Base-by-base conservation (phyloP, 2,888 invertebrate genomes). In the Drosophila nr. medialis region DNA sequence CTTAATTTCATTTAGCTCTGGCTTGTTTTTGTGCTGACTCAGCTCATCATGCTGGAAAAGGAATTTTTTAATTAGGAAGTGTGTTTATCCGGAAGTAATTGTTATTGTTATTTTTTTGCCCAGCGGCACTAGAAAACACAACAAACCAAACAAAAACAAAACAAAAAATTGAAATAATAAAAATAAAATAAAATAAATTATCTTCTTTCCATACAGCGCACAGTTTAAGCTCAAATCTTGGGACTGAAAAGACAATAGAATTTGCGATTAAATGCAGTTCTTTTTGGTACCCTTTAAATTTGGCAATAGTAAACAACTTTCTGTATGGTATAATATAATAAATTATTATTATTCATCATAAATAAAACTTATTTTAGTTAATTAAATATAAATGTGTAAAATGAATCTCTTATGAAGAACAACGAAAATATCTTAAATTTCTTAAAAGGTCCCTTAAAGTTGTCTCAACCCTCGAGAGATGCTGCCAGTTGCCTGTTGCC, bases 21-120 rank as follows among this genome's bases (percentile, higher is more conserved):
- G 51, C 70, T 86, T 78, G 77, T 80, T 86, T 84, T 80, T 66
- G 53, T 62, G 56, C 71, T 73, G 68, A 60, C 53, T 74, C 58
- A 70, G 72, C 68, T 74, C 83, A 75, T 75, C 73, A 72, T 68
- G 75, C 73, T 78, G 74, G 66, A 78, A 81, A 82, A 86, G 76
- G 90, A 89, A 91, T 89, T 89, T 89, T 89, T 90, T 89, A 89
- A 89, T 89, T 89, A 89, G 85, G 90, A 90, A 89, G 80, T 88
- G 86, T 88, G 89, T 88, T 91, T 88, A 86, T 83, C 81, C 86
- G 81, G 82, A 90, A 90, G 90, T 90, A 89, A 90, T 88, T 91
- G 90, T 86, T 82, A 90, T 88, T 91, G 90, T 86, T 82, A 72
- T 83, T 80, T 66, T 83, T 81, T 48, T 72, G 64, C 63, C 67